phyloP scores from a whole-genome alignment of 1,140 invertebrate species.

The Penaeus vannamei region DNA sequence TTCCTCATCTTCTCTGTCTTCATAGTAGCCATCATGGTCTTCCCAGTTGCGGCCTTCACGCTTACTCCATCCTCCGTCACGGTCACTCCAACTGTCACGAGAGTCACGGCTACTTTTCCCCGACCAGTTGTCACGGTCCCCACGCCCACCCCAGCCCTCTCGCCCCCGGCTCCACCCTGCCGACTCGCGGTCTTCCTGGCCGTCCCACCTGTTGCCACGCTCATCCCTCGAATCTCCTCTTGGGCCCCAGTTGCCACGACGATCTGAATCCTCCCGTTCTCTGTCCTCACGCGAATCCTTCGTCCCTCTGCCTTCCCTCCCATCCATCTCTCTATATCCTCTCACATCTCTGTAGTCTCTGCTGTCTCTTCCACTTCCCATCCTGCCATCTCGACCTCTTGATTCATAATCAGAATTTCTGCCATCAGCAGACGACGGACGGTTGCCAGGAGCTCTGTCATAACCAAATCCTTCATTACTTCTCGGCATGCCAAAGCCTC shows the following conservation, averaged over 20 bases:
- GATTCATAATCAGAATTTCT: conserved; percentile 5
- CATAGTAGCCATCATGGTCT: conserved; percentile 47
- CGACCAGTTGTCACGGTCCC: conserved; percentile 10
- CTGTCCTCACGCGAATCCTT: no score
- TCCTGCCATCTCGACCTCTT: conserved; percentile 21
- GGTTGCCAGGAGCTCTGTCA: not conserved
- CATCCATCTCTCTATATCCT: conserved; percentile 37
- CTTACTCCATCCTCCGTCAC: conserved; percentile 50
- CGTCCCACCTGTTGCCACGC: not conserved
- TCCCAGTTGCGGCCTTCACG: conserved; percentile 36
- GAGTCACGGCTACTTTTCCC: conserved; percentile 36
- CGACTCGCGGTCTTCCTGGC: conserved; percentile 27
- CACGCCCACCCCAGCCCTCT: conserved; percentile 39
- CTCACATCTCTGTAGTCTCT: conserved; percentile 30
- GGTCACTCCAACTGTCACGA: conserved; percentile 44
- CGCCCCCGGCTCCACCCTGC: conserved; percentile 13
- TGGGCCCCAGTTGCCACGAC: no score
- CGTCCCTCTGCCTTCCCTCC: not conserved
- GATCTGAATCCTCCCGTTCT: no score
- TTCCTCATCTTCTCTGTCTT: conserved; percentile 21
- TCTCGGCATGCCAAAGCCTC: conserved; percentile 25
- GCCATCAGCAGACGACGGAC: not conserved
- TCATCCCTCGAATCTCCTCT: no score
- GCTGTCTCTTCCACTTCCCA: not conserved
- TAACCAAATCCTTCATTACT: conserved; percentile 29